Evolutionary conservation across 2,797 vertebrate genomes (phyloP).

Genomic region (Eptatretus atami): DNA sequence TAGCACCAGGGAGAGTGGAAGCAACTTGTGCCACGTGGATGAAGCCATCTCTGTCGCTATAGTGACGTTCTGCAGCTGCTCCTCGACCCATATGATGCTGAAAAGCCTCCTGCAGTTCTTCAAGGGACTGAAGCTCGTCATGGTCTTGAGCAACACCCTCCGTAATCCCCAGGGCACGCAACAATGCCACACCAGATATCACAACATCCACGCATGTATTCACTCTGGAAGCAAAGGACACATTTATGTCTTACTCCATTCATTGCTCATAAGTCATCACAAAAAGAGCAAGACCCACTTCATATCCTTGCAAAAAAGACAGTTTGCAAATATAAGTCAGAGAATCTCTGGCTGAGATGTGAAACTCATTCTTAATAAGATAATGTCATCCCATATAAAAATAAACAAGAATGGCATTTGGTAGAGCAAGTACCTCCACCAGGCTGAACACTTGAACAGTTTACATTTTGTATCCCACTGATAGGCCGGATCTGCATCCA

Average conservation of each 20-base stretch:
- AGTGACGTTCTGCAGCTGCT: conserved; percentile 72
- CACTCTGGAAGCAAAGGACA: conserved; percentile 21
- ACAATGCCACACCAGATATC: conserved; percentile 48
- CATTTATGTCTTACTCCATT: not conserved
- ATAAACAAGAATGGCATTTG: too few relatives aligned
- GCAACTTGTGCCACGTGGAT: conserved; percentile 32
- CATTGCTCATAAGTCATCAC: too few relatives aligned
- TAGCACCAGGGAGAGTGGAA: conserved; percentile 37
- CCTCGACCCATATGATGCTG: conserved; percentile 48
- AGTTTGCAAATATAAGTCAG: too few relatives aligned
- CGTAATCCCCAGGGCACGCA: conserved; percentile 44
- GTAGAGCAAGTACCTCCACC: too few relatives aligned
- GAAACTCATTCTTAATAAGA: too few relatives aligned
- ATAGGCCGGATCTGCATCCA: too few relatives aligned
- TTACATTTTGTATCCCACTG: too few relatives aligned
- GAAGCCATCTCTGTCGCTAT: conserved; percentile 33
- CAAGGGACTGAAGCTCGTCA: conserved; percentile 23
- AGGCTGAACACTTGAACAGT: too few relatives aligned
- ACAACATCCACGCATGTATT: conserved; percentile 84
- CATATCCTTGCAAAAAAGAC: too few relatives aligned
- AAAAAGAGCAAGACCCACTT: too few relatives aligned
- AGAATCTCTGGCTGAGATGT: too few relatives aligned
- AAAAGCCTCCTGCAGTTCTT: conserved; percentile 49
- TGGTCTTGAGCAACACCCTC: conserved; percentile 32
- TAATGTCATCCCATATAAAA: too few relatives aligned